These are phyloP conservation scores for Triplophysa bombifrons DNA, from an alignment of 2,797 vertebrate genomes.

Conservation along the genomic window DNA sequence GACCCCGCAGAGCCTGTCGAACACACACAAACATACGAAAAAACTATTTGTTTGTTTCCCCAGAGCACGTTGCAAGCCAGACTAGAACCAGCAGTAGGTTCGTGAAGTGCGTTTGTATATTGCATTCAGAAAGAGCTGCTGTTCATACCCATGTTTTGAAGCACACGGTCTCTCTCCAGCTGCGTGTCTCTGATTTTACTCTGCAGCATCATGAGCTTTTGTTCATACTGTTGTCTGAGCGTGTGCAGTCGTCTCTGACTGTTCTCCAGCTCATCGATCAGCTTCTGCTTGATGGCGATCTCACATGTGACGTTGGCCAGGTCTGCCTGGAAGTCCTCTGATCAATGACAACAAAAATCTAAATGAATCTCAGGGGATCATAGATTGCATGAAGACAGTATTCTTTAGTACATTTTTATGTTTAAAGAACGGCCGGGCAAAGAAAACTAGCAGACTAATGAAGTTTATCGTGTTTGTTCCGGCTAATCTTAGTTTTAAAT, in stretches of 20 bases:
- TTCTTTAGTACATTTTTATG: no score
- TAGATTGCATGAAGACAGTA: no score
- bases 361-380: no score
- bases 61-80: neutral
- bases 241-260: constrained; percentile 94
- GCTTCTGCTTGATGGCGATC: constrained; percentile 98
- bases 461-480: no score
- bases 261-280: constrained; percentile 97
- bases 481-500: no score
- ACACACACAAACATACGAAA: neutral
- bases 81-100: neutral
- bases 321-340: constrained; percentile 85
- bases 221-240: constrained; percentile 93
- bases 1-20: constrained; percentile 87
- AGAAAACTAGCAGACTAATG: no score
- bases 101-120: neutral
- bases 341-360: neutral
- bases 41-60: neutral
- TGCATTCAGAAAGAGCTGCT: no score
- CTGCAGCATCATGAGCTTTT: constrained; percentile 89
- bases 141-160: constrained; percentile 90
- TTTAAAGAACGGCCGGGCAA: no score
- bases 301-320: constrained; percentile 91
- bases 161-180: constrained; percentile 93
- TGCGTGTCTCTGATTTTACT: constrained; percentile 93